phyloP scores from a whole-genome alignment of 2,797 vertebrate species.

The Petrocephalus sullivani region DNA sequence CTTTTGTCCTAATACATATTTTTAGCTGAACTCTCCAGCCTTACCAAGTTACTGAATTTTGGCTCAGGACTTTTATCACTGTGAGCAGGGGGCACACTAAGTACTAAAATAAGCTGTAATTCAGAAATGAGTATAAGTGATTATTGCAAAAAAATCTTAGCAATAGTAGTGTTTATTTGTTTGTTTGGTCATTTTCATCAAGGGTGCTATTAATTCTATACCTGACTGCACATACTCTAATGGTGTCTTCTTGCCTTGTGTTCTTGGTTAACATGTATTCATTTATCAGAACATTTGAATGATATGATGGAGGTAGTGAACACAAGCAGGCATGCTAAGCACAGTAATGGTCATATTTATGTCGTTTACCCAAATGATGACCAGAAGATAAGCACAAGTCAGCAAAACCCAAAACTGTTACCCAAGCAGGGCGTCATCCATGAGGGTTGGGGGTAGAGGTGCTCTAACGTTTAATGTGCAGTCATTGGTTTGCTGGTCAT shows the following conservation, averaged over 20 bases:
- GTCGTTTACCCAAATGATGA: background rate
- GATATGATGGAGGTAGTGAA: background rate
- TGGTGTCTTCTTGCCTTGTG: background rate
- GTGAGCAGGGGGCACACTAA: background rate
- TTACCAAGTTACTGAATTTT: background rate
- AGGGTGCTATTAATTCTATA: background rate
- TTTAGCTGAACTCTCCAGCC: background rate
- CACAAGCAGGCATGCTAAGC: background rate
- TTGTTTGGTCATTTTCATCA: background rate
- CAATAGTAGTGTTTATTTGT: background rate
- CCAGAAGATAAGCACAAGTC: background rate
- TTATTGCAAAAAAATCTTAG: background rate
- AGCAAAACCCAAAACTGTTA: background rate
- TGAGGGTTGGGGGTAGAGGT: background rate
- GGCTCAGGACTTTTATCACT: background rate
- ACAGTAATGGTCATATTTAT: background rate
- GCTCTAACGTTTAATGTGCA: background rate
- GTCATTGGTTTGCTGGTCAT: background rate
- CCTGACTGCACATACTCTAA: background rate
- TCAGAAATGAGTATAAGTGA: background rate
- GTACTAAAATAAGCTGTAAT: background rate
- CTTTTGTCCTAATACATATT: background rate
- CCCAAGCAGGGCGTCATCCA: background rate
- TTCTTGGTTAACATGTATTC: background rate
- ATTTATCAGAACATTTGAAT: background rate